Evolutionary conservation across 2,797 vertebrate genomes (phyloP), one percentile per base, ranked within the genome.

Genomic region (Diplodus sargus): DNA sequence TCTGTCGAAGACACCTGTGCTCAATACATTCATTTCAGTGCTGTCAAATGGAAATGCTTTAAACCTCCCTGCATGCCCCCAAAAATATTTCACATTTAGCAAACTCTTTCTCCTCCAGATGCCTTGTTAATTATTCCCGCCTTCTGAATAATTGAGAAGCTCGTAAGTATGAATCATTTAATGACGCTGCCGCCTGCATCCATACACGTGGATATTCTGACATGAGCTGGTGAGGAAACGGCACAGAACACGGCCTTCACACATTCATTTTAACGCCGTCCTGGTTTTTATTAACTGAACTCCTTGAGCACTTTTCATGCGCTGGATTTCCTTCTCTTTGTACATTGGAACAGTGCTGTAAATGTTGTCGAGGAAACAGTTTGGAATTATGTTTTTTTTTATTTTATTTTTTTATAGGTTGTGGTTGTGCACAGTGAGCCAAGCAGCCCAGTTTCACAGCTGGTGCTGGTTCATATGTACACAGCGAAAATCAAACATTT

Each of bases 111-210:
- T 86, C 79, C 84, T 88, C 81, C 85, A 85, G 85, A 90, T 88
- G 86, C 84, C 75, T 87, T 76, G 83, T 89, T 92, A 91, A 92
- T 94, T 90, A 92, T 91, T 91, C 83, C 77, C 70, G 30, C 78
- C 80, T 65, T 89, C 75, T 93, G 90, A 92, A 93, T 93, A 89
- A 94, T 94, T 91, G 79, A 94, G 83, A 61, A 81, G 86, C 85
- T 87, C 79, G 30, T 89, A 89, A 89, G 88, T 90, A 90, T 88
- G 86, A 93, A 91, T 92, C 89, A 87, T 93, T 91, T 88, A 89
- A 85, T 71, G 75, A 78, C 59, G 72, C 75, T 20, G 25, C 77
- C 17, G 71, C 67, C 62, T 76, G 76, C 78, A 71, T 85, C 79
- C 60, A 53, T 25, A 68, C 69, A 64, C 57, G 66, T 73, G 52